These are phyloP conservation scores for Liodrosophila aerea DNA, from an alignment of 2,888 invertebrate species.

Conservation along the genomic window DNA sequence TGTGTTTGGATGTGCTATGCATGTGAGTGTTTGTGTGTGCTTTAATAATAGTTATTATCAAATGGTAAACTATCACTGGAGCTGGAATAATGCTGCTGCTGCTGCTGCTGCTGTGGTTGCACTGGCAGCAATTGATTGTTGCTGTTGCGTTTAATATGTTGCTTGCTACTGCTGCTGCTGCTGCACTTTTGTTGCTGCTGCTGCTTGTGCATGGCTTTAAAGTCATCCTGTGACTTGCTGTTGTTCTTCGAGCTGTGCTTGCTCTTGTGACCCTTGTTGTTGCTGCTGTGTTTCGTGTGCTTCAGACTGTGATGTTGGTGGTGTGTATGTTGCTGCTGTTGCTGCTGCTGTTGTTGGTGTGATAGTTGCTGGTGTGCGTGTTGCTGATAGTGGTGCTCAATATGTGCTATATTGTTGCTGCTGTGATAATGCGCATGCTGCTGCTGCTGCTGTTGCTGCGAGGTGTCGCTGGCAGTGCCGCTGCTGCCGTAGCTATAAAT, in stretches of 20 bases:
- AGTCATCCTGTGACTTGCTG: constrained; percentile 71
- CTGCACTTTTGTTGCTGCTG: constrained; percentile 48
- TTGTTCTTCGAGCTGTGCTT: constrained; percentile 64
- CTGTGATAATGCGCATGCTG: constrained; percentile 42
- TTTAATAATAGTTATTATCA: constrained; percentile 79
- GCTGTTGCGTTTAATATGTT: constrained; percentile 50
- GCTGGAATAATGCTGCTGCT: constrained; percentile 72
- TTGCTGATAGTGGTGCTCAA: constrained; percentile 78
- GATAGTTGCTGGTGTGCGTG: constrained; percentile 43
- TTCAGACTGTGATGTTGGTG: constrained; percentile 72
- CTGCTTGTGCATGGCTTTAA: constrained; percentile 68
- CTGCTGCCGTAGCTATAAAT: constrained; percentile 78
- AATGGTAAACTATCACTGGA: constrained; percentile 82
- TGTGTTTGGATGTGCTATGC: not conserved
- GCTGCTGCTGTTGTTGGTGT: constrained; percentile 46
- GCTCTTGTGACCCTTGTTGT: constrained; percentile 66
- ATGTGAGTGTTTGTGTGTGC: constrained; percentile 17
- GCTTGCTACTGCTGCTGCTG: constrained; percentile 47
- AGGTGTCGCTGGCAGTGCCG: constrained; percentile 71
- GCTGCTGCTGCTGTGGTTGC: constrained; percentile 31
- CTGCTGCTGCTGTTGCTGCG: constrained; percentile 51
- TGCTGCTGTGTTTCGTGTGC: constrained; percentile 70
- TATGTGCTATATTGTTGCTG: constrained; percentile 70
- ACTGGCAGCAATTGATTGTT: constrained; percentile 57
- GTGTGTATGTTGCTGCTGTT: constrained; percentile 30